These are phyloP conservation scores for Okapia johnstoni DNA, from an alignment of 2,113 vertebrate genomes.

Conservation along the genomic window DNA sequence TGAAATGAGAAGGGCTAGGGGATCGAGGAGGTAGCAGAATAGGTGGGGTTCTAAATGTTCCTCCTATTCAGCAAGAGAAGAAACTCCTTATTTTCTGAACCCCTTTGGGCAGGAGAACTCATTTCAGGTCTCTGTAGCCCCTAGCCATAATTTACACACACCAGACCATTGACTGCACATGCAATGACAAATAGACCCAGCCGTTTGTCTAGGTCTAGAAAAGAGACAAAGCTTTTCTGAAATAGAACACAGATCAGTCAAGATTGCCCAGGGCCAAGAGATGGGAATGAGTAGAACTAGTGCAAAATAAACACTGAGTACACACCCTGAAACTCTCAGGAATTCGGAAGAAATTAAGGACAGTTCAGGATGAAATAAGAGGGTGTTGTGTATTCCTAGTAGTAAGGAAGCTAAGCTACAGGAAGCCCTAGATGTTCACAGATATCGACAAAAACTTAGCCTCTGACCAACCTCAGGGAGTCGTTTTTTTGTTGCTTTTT, in stretches of 20 bases:
- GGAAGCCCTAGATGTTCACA: not conserved
- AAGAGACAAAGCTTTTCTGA: not conserved
- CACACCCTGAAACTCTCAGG: not conserved
- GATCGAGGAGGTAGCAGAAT: not conserved
- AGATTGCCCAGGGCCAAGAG: not conserved
- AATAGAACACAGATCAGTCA: not conserved
- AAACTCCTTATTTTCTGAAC: not conserved
- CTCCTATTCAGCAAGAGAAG: not conserved
- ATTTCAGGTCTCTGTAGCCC: not conserved
- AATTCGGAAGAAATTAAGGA: not conserved
- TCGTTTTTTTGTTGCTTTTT: not conserved
- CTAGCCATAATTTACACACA: not conserved
- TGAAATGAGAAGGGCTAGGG: not conserved
- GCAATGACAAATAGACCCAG: not conserved
- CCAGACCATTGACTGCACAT: not conserved
- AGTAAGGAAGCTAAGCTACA: not conserved
- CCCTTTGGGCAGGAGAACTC: no score
- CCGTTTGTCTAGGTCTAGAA: not conserved
- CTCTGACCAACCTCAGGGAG: not conserved
- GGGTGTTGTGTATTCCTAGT: not conserved
- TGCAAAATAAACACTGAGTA: not conserved
- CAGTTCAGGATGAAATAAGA: not conserved
- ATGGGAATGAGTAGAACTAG: not conserved
- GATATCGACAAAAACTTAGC: not conserved
- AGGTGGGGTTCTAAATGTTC: not conserved